phyloP scores from a whole-genome alignment of 2,888 invertebrate species.

The Atrina japonica region DNA sequence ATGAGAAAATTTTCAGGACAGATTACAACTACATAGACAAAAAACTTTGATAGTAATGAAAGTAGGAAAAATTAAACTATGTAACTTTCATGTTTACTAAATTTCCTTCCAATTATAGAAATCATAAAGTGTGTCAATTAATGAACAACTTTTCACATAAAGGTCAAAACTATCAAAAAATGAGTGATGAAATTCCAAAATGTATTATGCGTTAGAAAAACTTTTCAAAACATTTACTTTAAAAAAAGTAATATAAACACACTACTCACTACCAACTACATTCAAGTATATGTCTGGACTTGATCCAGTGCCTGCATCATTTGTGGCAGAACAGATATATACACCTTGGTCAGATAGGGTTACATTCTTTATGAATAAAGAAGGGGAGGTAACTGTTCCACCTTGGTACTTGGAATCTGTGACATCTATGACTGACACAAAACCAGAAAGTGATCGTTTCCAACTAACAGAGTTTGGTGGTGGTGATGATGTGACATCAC shows the following conservation, averaged over 20 bases:
- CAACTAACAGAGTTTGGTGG: slow-evolving; percentile 24
- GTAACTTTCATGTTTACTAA: too few relatives aligned
- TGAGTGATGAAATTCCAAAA: too few relatives aligned
- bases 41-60: not conserved
- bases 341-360: slow-evolving; percentile 21
- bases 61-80: not conserved
- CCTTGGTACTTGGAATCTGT: slow-evolving; percentile 26
- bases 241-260: too few relatives aligned
- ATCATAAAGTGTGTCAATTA: too few relatives aligned
- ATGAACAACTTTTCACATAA: too few relatives aligned
- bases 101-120: too few relatives aligned
- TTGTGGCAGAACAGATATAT: slow-evolving; percentile 37
- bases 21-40: not conserved
- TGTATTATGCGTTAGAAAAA: too few relatives aligned
- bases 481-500: slow-evolving; percentile 27
- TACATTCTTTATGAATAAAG: slow-evolving; percentile 23
- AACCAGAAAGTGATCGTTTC: slow-evolving; percentile 19
- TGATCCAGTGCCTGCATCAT: slow-evolving; percentile 39
- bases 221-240: too few relatives aligned
- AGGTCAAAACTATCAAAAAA: too few relatives aligned
- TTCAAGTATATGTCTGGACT: slow-evolving; percentile 27
- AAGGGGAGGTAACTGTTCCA: slow-evolving; percentile 29
- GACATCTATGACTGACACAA: slow-evolving; percentile 10
- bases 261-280: slow-evolving; percentile 39
- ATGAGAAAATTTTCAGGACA: too few relatives aligned